These are phyloP conservation scores for Uropsilus gracilis DNA, from an alignment of 2,113 vertebrate species.

Conservation along the genomic window DNA sequence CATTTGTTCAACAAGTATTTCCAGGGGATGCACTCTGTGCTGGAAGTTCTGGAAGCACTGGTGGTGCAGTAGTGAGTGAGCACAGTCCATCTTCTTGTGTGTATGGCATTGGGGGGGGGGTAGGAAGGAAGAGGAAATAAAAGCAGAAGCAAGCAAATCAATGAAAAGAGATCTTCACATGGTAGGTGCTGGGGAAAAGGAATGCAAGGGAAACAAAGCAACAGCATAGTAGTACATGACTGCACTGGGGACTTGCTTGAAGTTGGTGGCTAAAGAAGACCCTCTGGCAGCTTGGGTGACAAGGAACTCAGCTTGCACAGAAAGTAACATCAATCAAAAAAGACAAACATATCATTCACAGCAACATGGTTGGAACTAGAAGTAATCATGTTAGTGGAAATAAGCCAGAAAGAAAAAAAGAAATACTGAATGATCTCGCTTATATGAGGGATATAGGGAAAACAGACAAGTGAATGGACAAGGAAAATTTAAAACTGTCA, in stretches of 20 bases:
- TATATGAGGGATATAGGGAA: too few relatives aligned
- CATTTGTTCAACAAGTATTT: not conserved
- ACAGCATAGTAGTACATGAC: not conserved
- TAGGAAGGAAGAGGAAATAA: not conserved
- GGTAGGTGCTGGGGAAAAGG: not conserved
- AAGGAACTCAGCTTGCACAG: not conserved
- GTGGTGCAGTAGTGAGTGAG: not conserved
- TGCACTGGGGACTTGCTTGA: not conserved
- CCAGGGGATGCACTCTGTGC: not conserved
- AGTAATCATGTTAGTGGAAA: too few relatives aligned
- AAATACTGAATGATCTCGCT: too few relatives aligned
- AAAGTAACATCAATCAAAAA: too few relatives aligned
- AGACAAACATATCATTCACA: too few relatives aligned
- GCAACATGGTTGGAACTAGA: too few relatives aligned
- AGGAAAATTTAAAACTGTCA: too few relatives aligned
- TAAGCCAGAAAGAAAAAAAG: too few relatives aligned
- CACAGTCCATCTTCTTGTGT: not conserved
- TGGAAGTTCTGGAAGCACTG: not conserved
- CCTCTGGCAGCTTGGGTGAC: not conserved
- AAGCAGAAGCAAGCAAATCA: not conserved
- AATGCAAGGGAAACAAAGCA: not conserved
- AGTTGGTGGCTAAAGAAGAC: not conserved
- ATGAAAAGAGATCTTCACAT: not conserved
- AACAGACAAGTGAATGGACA: too few relatives aligned
- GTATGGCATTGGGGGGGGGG: accelerated